Percentiles rank a stretch among this genome's conserved stretches.
These are phyloP conservation scores for Phylloscopus trochiloides DNA, from an alignment of 2,113 vertebrate species.

Conservation along the genomic window DNA sequence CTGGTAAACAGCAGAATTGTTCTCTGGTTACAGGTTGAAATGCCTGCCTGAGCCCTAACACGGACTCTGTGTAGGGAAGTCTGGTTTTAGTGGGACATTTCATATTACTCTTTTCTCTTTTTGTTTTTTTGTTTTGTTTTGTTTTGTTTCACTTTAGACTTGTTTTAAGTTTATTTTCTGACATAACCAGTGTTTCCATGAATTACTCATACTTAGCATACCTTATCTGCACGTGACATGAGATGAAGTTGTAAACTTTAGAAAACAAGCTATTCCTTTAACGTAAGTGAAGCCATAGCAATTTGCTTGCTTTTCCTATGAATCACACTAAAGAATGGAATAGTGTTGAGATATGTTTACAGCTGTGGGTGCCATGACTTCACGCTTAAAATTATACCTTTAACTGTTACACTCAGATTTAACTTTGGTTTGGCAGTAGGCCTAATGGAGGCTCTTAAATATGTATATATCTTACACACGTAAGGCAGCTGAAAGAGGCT, in stretches of 20 bases:
- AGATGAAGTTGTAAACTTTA: neutral
- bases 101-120: neutral
- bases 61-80: neutral
- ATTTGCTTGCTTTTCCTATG: slow-evolving; percentile 35
- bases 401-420: slow-evolving; percentile 27
- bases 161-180: neutral
- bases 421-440: slow-evolving; percentile 44
- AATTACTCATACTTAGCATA: neutral
- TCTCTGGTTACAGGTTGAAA: neutral
- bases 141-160: neutral
- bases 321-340: slow-evolving; percentile 33
- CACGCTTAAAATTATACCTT: slow-evolving; percentile 5
- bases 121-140: neutral
- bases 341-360: slow-evolving; percentile 44
- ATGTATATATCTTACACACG: neutral
- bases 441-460: slow-evolving; percentile 54
- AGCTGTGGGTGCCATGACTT: slow-evolving; percentile 44
- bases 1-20: neutral
- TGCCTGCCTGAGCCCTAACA: neutral
- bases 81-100: neutral
- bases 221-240: neutral
- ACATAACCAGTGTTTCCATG: neutral
- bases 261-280: neutral
- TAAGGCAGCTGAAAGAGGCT: slow-evolving; percentile 24
- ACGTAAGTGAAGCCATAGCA: neutral